Evolutionary conservation across 2,113 vertebrate species (phyloP).

Genomic region (Rhinolophus ferrumequinum): DNA sequence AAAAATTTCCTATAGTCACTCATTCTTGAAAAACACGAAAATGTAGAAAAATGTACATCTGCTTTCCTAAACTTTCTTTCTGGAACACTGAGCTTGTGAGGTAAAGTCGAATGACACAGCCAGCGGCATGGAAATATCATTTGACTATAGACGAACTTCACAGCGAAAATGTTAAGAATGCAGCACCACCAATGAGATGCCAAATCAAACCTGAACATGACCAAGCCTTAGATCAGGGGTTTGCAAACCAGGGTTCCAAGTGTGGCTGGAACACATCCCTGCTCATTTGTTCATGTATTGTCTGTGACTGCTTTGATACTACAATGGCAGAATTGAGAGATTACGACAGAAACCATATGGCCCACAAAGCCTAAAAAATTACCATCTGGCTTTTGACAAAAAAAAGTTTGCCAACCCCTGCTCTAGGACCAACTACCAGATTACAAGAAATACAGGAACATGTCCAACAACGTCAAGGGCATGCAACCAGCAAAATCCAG

Average conservation of each 20-base stretch:
- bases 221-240: accelerated
- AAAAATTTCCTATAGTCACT: too few species aligned
- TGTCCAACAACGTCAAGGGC: accelerated
- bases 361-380: not conserved
- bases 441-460: not conserved
- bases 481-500: not conserved
- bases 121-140: too few species aligned
- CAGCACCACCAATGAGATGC: accelerated
- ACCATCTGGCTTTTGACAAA: not conserved
- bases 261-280: accelerated
- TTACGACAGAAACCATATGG: not conserved
- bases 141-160: too few species aligned
- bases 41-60: too few species aligned
- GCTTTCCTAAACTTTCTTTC: too few species aligned
- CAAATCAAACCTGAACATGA: not conserved
- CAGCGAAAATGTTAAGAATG: not conserved
- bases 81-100: too few species aligned
- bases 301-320: not conserved
- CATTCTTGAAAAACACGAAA: too few species aligned
- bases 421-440: not conserved
- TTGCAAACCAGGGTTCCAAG: not conserved
- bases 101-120: too few species aligned
- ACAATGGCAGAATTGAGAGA: not conserved
- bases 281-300: accelerated
- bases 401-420: not conserved